A percentile compares a stretch with the other conserved stretches of the same genome.
phyloP scores from a whole-genome alignment of 2,888 invertebrate species.

The Melitaea athalia region DNA sequence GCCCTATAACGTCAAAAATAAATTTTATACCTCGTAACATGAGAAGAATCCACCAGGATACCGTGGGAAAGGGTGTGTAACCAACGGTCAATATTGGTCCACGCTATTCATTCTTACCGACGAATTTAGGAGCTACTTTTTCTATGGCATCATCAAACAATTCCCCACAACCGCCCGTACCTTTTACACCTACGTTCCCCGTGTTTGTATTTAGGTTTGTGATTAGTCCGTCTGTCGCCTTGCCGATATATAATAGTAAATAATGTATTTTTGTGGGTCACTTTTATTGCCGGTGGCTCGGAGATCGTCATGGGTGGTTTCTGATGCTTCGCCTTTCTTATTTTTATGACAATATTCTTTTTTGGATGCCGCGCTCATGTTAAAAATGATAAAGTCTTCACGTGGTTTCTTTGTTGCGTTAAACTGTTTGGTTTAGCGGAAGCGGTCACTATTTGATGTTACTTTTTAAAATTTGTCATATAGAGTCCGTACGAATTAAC shows the following conservation, averaged over 20 bases:
- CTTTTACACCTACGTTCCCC: constrained; percentile 75
- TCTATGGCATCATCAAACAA: constrained; percentile 64
- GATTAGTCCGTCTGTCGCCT: constrained; percentile 76
- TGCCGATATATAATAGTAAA: constrained; percentile 80
- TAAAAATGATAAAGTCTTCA: constrained; percentile 37
- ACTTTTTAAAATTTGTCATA: constrained; percentile 21
- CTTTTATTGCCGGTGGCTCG: constrained; percentile 71
- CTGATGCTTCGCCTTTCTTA: constrained; percentile 42
- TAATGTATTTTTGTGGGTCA: constrained; percentile 79
- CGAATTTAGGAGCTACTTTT: constrained; percentile 61
- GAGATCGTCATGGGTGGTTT: constrained; percentile 78
- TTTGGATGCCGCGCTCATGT: constrained; percentile 42
- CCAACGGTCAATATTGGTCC: constrained; percentile 72
- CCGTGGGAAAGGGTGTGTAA: constrained; percentile 73
- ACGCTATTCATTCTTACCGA: constrained; percentile 67
- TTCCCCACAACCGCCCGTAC: constrained; percentile 57
- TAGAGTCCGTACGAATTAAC: no score
- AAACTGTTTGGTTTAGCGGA: constrained; percentile 42
- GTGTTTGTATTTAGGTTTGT: constrained; percentile 70
- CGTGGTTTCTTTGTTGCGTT: constrained; percentile 42
- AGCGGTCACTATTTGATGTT: constrained; percentile 25
- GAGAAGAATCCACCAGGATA: constrained; percentile 73
- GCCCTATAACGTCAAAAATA: constrained; percentile 66
- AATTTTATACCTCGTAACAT: constrained; percentile 56
- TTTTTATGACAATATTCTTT: constrained; percentile 46